Percentiles rank a stretch among this genome's conserved stretches.
Evolutionary conservation across 2,888 invertebrate species (phyloP).

Genomic region (Cheilosia pagana): DNA sequence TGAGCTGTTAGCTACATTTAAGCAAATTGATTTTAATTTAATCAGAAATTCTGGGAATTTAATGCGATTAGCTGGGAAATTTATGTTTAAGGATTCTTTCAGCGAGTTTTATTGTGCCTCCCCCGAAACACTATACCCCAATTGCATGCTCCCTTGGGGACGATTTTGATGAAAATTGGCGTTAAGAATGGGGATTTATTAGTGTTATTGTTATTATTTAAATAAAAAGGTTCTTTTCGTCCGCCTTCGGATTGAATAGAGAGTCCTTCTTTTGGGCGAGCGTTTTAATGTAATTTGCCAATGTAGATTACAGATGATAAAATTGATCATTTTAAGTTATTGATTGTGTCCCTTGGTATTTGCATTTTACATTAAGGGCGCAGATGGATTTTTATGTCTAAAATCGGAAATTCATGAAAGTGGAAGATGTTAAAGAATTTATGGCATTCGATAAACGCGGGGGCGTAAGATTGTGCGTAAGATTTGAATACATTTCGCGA

Average conservation of each 20-base stretch:
- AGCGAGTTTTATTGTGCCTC: conserved; percentile 47
- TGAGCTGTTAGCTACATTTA: conserved; percentile 65
- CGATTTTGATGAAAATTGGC: conserved; percentile 24
- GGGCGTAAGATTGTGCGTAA: conserved; percentile 5
- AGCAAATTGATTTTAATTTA: conserved; percentile 76
- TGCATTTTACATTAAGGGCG: background rate
- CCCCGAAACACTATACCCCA: conserved; percentile 12
- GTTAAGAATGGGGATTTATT: conserved; percentile 27
- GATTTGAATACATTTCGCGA: conserved; percentile 31
- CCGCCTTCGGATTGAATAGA: too few relatives aligned
- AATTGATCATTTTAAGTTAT: conserved; percentile 63
- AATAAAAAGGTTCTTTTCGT: conserved; percentile 29
- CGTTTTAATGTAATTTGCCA: conserved; percentile 43
- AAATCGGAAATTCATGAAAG: conserved; percentile 45
- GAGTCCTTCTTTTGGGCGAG: background rate
- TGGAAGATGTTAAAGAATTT: conserved; percentile 17
- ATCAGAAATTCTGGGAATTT: conserved; percentile 71
- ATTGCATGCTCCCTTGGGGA: conserved; percentile 24
- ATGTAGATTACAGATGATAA: conserved; percentile 41
- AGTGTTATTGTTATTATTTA: conserved; percentile 54
- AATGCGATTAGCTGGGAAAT: conserved; percentile 76
- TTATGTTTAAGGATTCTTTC: conserved; percentile 53
- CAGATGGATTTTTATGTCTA: conserved; percentile 19
- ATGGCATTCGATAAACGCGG: conserved; percentile 12
- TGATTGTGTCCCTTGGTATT: conserved; percentile 38